Conservation (phyloP, 2,113 vertebrate genomes). For the Perognathus longimembris region DNA sequence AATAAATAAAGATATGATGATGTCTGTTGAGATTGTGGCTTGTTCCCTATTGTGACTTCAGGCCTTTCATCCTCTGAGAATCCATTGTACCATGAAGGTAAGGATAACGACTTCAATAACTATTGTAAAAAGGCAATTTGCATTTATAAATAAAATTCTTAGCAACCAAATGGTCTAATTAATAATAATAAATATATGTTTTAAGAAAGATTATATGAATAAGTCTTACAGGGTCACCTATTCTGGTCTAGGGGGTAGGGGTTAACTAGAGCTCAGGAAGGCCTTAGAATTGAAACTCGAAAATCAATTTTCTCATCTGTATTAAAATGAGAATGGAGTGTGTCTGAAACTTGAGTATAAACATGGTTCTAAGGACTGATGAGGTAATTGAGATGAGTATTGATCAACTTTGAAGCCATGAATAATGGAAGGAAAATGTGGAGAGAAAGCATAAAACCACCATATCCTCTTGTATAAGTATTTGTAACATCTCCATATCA, state of each 20-base stretch:
- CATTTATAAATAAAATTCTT: not conserved
- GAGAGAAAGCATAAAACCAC: not conserved
- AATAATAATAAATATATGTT: not conserved
- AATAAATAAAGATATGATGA: slow-evolving; percentile 31
- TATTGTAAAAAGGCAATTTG: not conserved
- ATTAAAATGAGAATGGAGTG: not conserved
- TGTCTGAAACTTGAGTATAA: not conserved
- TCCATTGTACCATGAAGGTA: not conserved
- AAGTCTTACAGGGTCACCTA: not conserved
- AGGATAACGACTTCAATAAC: not conserved
- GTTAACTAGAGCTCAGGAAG: not conserved
- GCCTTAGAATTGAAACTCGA: not conserved
- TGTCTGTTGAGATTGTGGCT: not conserved
- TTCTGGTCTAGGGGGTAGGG: not conserved
- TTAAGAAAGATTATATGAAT: not conserved
- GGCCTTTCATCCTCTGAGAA: not conserved
- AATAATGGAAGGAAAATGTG: not conserved
- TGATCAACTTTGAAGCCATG: not conserved
- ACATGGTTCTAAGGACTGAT: not conserved
- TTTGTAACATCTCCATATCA: not conserved
- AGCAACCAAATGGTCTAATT: not conserved
- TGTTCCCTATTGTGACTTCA: not conserved
- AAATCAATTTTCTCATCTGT: not conserved
- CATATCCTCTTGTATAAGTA: not conserved
- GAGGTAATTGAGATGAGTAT: not conserved